Conservation (phyloP, 2,888 invertebrate genomes). For the Polydrusus cervinus region DNA sequence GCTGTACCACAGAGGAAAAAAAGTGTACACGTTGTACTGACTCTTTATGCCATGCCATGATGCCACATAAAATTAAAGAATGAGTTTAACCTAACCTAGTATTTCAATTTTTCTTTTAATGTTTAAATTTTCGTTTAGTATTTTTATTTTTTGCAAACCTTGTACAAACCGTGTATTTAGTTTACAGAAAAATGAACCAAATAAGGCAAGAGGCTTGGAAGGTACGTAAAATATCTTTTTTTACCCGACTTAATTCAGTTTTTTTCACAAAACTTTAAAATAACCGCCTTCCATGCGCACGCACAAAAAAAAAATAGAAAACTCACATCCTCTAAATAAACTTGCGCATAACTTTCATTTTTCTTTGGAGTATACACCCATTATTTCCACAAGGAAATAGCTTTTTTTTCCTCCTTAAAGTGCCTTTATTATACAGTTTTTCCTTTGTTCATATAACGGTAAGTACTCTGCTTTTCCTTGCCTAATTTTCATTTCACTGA, state of each 20-base stretch:
- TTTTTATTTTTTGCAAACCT: no score
- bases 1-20: no score
- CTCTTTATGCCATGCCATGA: no score
- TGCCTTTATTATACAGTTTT: slow-evolving; percentile 22
- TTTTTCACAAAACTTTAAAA: not conserved
- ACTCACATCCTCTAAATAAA: not conserved
- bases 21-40: no score
- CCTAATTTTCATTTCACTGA: not conserved
- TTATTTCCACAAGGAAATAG: slow-evolving; percentile 26
- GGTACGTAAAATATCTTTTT: no score
- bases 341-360: slow-evolving; percentile 4
- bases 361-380: slow-evolving; percentile 40
- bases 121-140: no score
- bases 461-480: not conserved
- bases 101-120: no score
- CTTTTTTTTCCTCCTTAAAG: slow-evolving; percentile 8
- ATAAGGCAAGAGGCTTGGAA: no score
- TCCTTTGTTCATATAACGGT: slow-evolving; percentile 12
- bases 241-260: not conserved
- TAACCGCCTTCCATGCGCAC: slow-evolving; percentile 24
- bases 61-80: no score
- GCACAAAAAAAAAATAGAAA: slow-evolving; percentile 4
- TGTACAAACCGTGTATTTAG: no score
- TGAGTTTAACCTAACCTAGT: not conserved
- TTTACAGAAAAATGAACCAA: no score